These are phyloP conservation scores for Barbus barbus DNA, from an alignment of 2,113 vertebrate genomes.

Conservation along the genomic window DNA sequence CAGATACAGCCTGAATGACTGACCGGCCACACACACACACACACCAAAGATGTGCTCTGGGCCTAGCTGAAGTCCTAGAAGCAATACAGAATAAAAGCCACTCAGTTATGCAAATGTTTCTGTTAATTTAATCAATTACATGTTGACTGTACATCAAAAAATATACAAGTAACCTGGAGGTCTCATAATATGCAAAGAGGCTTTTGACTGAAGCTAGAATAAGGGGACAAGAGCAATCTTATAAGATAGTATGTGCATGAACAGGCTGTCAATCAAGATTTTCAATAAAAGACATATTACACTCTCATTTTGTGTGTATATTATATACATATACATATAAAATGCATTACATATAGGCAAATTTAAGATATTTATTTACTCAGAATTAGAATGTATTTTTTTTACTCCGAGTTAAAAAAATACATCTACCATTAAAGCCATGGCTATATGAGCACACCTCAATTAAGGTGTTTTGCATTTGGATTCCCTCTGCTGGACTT, in stretches of 20 bases:
- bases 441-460: neutral
- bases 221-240: neutral
- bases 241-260: neutral
- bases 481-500: conserved; percentile 54
- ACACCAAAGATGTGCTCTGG: conserved; percentile 72
- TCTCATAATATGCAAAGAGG: neutral
- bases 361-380: too few relatives aligned
- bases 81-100: conserved; percentile 73
- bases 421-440: neutral
- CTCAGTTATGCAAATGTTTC: conserved; percentile 84
- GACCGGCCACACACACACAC: conserved; percentile 51
- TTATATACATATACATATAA: too few relatives aligned
- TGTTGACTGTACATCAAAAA: conserved; percentile 56
- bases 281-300: neutral
- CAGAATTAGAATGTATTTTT: too few relatives aligned
- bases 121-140: conserved; percentile 74
- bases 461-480: conserved; percentile 12
- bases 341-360: too few relatives aligned
- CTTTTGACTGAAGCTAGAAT: conserved; percentile 33
- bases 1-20: conserved; percentile 67
- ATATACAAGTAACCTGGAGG: conserved; percentile 55
- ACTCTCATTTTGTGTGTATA: too few relatives aligned
- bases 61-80: conserved; percentile 72
- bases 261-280: neutral
- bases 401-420: neutral